A percentile compares a stretch with the other conserved stretches of the same genome.
Evolutionary conservation across 2,888 invertebrate genomes (phyloP).

Genomic region (Trissolcus japonicus): DNA sequence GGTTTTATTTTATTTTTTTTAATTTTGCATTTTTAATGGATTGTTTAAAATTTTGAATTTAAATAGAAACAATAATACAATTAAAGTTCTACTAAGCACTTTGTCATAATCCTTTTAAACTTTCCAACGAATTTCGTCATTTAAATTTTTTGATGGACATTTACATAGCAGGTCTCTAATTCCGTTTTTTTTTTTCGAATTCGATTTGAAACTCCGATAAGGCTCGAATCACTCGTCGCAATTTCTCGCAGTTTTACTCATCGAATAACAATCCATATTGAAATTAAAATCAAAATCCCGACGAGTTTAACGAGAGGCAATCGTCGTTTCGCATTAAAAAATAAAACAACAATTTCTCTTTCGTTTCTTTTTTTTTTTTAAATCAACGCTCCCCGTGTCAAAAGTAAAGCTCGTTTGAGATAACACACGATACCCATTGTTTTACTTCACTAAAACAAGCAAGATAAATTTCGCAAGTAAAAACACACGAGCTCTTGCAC

Average conservation of each 20-base stretch:
- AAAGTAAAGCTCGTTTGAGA: neutral
- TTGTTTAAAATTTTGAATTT: no score
- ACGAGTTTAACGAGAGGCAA: neutral
- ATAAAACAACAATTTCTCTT: neutral
- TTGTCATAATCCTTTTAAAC: neutral
- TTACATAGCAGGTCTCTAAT: neutral
- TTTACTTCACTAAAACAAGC: neutral
- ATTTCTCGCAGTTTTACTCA: conserved; percentile 4
- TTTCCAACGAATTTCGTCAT: neutral
- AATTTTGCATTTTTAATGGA: no score
- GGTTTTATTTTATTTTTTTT: no score
- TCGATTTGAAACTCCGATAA: neutral
- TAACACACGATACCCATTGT: neutral
- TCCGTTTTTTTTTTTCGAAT: neutral
- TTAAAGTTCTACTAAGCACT: no score
- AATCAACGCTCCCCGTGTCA: no score
- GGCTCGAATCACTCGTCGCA: neutral
- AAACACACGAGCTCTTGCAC: no score
- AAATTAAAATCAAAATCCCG: conserved; percentile 5
- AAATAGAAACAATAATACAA: no score
- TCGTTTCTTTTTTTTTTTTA: no score
- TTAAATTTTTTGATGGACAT: neutral
- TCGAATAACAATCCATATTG: conserved; percentile 7
- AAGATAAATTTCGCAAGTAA: no score
- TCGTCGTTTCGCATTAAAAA: neutral